These are phyloP conservation scores for Peromyscus polionotus DNA, from an alignment of 2,113 vertebrate genomes.

Conservation along the genomic window DNA sequence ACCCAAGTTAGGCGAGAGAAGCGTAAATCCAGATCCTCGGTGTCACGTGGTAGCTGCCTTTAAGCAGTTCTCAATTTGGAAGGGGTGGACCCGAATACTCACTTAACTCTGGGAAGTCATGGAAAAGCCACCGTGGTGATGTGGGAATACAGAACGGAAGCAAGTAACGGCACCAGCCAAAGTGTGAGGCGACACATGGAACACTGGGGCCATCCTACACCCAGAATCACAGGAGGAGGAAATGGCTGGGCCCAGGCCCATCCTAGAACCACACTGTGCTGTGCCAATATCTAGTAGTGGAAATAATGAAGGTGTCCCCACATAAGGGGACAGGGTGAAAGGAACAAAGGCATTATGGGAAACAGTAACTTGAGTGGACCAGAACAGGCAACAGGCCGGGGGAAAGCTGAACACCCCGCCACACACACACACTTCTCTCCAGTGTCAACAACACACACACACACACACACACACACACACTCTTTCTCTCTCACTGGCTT, in stretches of 20 bases:
- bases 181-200: not conserved
- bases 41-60: not conserved
- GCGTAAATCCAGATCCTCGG: not conserved
- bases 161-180: not conserved
- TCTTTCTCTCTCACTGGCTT: too few species aligned
- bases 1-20: not conserved
- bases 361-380: not conserved
- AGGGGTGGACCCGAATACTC: not conserved
- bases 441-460: not conserved
- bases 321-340: not conserved
- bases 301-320: not conserved
- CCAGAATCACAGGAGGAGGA: not conserved
- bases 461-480: too few species aligned
- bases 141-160: not conserved
- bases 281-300: not conserved
- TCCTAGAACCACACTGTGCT: not conserved
- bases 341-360: not conserved
- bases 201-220: not conserved
- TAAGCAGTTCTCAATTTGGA: not conserved
- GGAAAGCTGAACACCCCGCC: not conserved
- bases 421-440: not conserved
- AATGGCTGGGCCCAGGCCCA: not conserved
- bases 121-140: not conserved
- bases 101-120: not conserved
- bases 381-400: too few species aligned